Base-by-base conservation (phyloP, 2,113 vertebrate species). In the Vombatus ursinus region DNA sequence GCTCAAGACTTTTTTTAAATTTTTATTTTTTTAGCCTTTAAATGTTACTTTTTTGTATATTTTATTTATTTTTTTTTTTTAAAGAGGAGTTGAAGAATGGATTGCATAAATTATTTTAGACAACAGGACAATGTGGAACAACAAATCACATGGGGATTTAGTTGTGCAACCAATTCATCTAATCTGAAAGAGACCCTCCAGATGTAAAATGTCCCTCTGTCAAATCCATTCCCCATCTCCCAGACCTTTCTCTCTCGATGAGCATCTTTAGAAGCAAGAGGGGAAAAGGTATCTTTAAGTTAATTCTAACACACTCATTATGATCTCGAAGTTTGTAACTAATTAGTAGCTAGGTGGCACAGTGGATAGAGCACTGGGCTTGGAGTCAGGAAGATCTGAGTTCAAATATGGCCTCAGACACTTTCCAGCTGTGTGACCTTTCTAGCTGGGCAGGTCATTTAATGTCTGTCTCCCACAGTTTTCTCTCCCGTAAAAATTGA, bases 61-160 rank as follows among this genome's bases (percentile, higher is more conserved):
- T 47, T 94, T 49, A 84, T 95, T 95, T 93, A n/a, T n/a, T n/a
- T n/a, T n/a, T n/a, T 94, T 50, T 90, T 94, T 31, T 92, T 52
- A 44, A 93, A 77, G 50, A 92, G n/a, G 89, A 61, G 37, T 52
- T 90, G 25, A 92, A 47, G 49, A n/a, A 0, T 57, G 7, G 25
- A 90, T 24, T 93, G 19, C 50, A 90, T 91, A 91, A 92, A 10
- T 61, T 50, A 95, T 91, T 54, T 89, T 68, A 50, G 50, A 91
- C 77, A 94, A 54, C 31, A 84, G 26, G 50, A 23, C 51, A 91
- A 8, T 0, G 2, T 48, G 26, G 22, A 94, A 97, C 50, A 92
- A 14, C 92, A 50, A 54, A 31, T 92, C 92, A 12, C 53, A 44
- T 94, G 28, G 92, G 49, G 25, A n/a, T 90, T 93, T 93, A 91